Percentiles rank a stretch among this genome's conserved stretches.
Evolutionary conservation across 2,797 vertebrate genomes (phyloP).

Genomic region (Loris lydekkerianus): DNA sequence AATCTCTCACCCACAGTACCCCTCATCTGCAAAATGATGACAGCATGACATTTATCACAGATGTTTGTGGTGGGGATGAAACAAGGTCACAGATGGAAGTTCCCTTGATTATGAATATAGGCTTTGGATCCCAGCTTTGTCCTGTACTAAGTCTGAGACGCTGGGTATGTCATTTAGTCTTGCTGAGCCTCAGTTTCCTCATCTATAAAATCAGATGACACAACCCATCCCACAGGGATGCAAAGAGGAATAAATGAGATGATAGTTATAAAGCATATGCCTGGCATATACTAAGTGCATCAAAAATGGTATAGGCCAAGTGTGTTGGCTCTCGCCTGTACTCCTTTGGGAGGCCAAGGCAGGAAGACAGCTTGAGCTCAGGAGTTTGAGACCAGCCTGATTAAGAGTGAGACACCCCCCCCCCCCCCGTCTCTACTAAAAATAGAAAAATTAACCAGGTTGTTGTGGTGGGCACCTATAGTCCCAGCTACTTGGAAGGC

Average conservation of each 20-base stretch:
- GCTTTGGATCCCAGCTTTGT: not conserved
- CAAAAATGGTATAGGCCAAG: not conserved
- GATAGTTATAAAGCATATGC: not conserved
- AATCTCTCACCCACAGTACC: not conserved
- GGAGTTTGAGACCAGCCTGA: too few species aligned
- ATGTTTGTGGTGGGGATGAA: not conserved
- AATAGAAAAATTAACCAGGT: too few species aligned
- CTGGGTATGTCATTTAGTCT: not conserved
- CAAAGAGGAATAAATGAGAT: not conserved
- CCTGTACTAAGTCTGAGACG: not conserved
- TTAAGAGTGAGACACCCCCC: too few species aligned
- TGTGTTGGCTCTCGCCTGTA: too few species aligned
- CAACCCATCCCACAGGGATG: not conserved
- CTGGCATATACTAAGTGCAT: not conserved
- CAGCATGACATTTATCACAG: not conserved
- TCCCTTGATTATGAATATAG: not conserved
- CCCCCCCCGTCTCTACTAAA: too few species aligned
- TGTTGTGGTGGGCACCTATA: too few species aligned
- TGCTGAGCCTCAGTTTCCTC: not conserved
- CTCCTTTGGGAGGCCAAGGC: too few species aligned
- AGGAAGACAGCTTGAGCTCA: too few species aligned
- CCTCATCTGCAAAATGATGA: not conserved
- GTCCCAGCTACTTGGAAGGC: too few species aligned
- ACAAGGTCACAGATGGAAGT: not conserved
- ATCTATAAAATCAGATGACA: constrained; percentile 8